Percentiles rank a stretch among this genome's conserved stretches.
Conservation (phyloP, 1,140 invertebrate species). For the Drosophila busckii region DNA sequence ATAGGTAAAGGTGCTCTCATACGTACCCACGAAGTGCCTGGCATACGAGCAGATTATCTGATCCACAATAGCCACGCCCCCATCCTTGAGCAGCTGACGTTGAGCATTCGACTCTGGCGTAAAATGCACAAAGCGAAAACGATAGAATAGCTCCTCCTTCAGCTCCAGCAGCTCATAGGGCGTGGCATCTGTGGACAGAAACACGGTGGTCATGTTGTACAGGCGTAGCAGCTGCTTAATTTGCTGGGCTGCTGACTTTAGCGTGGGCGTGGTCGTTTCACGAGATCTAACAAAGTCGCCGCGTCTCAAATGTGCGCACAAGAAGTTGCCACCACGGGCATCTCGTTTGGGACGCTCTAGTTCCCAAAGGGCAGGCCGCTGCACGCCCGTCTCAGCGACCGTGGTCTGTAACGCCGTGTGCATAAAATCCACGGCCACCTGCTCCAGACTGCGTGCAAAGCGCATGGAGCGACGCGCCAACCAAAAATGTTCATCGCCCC, state of each 20-base stretch:
- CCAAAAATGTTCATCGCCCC: conserved; percentile 92
- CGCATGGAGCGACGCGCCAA: conserved; percentile 92
- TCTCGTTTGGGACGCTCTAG: conserved; percentile 72
- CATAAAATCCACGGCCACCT: conserved; percentile 87
- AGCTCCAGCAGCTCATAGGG: conserved; percentile 69
- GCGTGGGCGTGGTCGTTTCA: conserved; percentile 83
- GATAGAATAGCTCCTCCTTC: conserved; percentile 60
- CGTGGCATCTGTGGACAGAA: conserved; percentile 89
- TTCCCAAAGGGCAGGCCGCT: conserved; percentile 68
- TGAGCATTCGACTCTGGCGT: conserved; percentile 58
- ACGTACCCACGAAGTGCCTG: conserved; percentile 92
- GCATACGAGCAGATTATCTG: conserved; percentile 96
- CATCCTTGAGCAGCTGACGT: conserved; percentile 85
- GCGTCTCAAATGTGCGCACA: conserved; percentile 89
- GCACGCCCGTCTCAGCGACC: conserved; percentile 78
- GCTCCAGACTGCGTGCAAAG: conserved; percentile 86
- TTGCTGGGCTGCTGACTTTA: conserved; percentile 86
- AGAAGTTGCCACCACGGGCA: conserved; percentile 87
- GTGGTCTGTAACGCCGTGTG: conserved; percentile 83
- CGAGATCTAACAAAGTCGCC: conserved; percentile 88
- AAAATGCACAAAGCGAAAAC: conserved; percentile 61
- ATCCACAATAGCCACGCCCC: conserved; percentile 95
- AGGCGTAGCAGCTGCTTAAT: conserved; percentile 82
- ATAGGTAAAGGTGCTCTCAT: conserved; percentile 97
- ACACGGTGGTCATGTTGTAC: conserved; percentile 83